These are phyloP conservation scores for Venustaconcha ellipsiformis DNA, from an alignment of 1,140 invertebrate species.

Conservation along the genomic window DNA sequence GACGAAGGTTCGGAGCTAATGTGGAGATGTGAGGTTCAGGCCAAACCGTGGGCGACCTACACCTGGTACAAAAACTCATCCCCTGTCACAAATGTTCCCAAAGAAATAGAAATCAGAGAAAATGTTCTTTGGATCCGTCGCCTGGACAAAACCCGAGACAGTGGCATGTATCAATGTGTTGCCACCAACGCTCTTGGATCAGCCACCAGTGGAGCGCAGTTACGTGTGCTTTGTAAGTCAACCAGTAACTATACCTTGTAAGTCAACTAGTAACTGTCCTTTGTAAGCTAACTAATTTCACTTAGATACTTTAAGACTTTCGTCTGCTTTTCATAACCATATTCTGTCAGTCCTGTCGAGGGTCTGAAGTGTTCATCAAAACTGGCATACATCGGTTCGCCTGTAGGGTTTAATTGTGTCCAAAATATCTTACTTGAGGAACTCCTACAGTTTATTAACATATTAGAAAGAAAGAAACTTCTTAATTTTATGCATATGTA, in stretches of 20 bases:
- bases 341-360: too few relatives aligned
- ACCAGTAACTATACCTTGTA: constrained; percentile 70
- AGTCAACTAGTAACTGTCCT: constrained; percentile 70
- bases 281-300: constrained; percentile 35
- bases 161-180: constrained; percentile 96
- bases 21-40: constrained; percentile 96
- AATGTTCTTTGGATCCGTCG: constrained; percentile 47
- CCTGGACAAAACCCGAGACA: constrained; percentile 73
- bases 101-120: constrained; percentile 68
- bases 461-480: too few relatives aligned
- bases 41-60: constrained; percentile 92
- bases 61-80: constrained; percentile 84
- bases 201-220: constrained; percentile 88
- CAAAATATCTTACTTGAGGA: too few relatives aligned
- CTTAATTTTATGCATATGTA: too few relatives aligned
- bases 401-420: too few relatives aligned
- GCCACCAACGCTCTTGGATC: constrained; percentile 90
- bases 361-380: too few relatives aligned
- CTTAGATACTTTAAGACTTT: too few relatives aligned
- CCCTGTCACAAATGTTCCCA: constrained; percentile 71
- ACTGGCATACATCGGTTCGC: too few relatives aligned
- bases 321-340: too few relatives aligned
- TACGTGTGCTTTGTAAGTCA: constrained; percentile 76
- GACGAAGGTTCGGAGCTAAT: constrained; percentile 84
- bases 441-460: too few relatives aligned